Evolutionary conservation across 1,140 invertebrate genomes (phyloP), one percentile per base, ranked within the genome.

Genomic region (Anastrepha obliqua): DNA sequence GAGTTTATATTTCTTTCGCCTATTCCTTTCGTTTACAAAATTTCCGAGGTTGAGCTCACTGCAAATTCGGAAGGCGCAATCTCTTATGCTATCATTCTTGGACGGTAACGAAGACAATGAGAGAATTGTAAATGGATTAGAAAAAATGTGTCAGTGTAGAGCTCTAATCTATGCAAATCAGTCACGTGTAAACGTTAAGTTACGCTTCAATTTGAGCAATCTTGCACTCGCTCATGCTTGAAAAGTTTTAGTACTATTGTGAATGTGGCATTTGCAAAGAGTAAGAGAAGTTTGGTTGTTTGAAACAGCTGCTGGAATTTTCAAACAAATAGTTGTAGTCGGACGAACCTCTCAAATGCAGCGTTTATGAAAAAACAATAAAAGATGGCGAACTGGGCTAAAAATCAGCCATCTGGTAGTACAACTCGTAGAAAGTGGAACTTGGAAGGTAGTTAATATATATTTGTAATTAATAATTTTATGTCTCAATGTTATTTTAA

Each of bases 381-480:
- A 29, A 44, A 87, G 67, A 87, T 93, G 92, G 90, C 91, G 67
- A 92, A 89, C 88, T 93, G 92, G 92, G 89, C 91, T 7, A 91
- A 92, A 90, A 92, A 91, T 85, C 88, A 89, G 86, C 91, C 91
- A 13, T 90, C 89, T 67, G 91, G 91, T 86, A 89, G 89, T 55
- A 90, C 89, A 74, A 90, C 90, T 58, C 89, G 92, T 39, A 87
- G 92, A 42, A 91, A 91, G 86, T 93, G 92, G 92, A 92, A 93
- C 90, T 86, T 93, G 11, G 91, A 93, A 90, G 91, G 92, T 93
- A 88, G 8, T 55, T 6, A 86, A 44, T 1, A 59, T 20, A n/a
- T 86, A 2, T 70, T 87, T 67, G 9, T 13, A 5, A 74, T 58
- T 29, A 59, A 60, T 78, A 58, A 78, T 44, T 67, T 9, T 8